phyloP scores from a whole-genome alignment of 2,797 vertebrate species.

The Neomorphus geoffroyi region DNA sequence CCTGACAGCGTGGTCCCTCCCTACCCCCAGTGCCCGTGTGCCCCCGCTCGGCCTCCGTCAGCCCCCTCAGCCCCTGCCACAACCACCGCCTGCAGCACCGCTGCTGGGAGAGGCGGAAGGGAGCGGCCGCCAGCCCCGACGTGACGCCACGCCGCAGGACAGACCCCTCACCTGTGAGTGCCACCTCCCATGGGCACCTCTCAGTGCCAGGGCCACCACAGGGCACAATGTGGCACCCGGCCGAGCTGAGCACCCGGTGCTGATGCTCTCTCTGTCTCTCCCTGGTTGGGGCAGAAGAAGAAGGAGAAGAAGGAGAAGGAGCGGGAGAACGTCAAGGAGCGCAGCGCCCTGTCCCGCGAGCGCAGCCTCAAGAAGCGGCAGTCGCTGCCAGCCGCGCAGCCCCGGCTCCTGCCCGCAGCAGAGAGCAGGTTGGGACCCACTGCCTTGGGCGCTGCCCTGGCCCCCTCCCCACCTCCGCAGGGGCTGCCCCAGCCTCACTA shows the following conservation, averaged over 20 bases:
- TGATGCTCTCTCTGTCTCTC: background rate
- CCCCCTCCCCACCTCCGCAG: rapidly evolving
- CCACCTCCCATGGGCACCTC: background rate
- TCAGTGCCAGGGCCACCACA: rapidly evolving
- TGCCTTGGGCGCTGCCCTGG: rapidly evolving
- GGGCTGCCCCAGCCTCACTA: background rate
- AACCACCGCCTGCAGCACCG: conserved; percentile 86
- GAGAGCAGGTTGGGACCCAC: background rate
- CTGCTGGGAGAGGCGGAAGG: conserved; percentile 89
- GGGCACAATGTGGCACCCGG: rapidly evolving
- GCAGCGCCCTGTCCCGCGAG: conserved; percentile 87
- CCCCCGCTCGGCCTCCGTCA: conserved; percentile 92
- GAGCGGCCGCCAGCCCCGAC: conserved; percentile 85
- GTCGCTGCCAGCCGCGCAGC: conserved; percentile 80
- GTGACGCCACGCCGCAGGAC: conserved; percentile 82
- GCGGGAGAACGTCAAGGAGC: conserved; percentile 94
- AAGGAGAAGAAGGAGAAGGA: conserved; percentile 98
- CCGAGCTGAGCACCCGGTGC: rapidly evolving
- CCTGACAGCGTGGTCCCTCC: background rate
- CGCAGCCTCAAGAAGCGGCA: conserved; percentile 91
- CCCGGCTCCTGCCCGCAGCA: conserved; percentile 2
- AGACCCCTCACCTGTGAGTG: conserved; percentile 86
- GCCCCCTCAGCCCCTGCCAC: conserved; percentile 87
- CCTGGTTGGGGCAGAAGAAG: conserved; percentile 76
- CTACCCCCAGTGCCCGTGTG: conserved; percentile 78